Conservation (phyloP, 2,888 invertebrate species). For the Osmoderma eremita region DNA sequence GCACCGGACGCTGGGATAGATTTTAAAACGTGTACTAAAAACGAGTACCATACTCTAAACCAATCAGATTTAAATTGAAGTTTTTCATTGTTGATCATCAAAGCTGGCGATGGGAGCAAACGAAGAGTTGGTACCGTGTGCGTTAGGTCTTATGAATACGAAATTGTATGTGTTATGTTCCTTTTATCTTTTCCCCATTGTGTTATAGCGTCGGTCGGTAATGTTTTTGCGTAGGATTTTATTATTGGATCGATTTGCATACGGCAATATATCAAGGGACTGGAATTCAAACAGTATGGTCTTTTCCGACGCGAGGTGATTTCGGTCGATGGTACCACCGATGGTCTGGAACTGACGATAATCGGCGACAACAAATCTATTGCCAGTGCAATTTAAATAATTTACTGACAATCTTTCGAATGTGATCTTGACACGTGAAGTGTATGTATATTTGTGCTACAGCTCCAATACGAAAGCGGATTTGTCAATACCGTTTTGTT, state of each 20-base stretch:
- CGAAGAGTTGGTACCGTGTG: not conserved
- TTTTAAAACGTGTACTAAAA: slow-evolving; percentile 4
- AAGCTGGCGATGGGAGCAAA: slow-evolving; percentile 1
- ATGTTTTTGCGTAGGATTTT: slow-evolving; percentile 34
- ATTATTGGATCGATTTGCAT: slow-evolving; percentile 37
- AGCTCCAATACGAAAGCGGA: slow-evolving; percentile 8
- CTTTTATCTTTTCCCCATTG: slow-evolving; percentile 28
- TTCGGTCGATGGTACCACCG: slow-evolving; percentile 16
- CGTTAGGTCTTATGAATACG: slow-evolving; percentile 29
- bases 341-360: slow-evolving; percentile 10
- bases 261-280: slow-evolving; percentile 32
- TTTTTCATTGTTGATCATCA: slow-evolving; percentile 25
- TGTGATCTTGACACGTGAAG: slow-evolving; percentile 26
- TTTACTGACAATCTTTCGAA: slow-evolving; percentile 17
- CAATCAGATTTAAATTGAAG: slow-evolving; percentile 41
- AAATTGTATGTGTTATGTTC: slow-evolving; percentile 30
- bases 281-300: slow-evolving; percentile 33
- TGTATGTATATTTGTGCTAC: slow-evolving; percentile 1
- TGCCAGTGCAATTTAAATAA: slow-evolving; percentile 29
- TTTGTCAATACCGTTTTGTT: not conserved
- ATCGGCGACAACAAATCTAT: slow-evolving; percentile 26
- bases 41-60: slow-evolving; percentile 13
- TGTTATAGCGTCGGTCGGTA: slow-evolving; percentile 23
- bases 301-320: slow-evolving; percentile 23
- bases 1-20: slow-evolving; percentile 11